Conservation (phyloP, 1,140 invertebrate species). For the Steinernema feltiae region DNA sequence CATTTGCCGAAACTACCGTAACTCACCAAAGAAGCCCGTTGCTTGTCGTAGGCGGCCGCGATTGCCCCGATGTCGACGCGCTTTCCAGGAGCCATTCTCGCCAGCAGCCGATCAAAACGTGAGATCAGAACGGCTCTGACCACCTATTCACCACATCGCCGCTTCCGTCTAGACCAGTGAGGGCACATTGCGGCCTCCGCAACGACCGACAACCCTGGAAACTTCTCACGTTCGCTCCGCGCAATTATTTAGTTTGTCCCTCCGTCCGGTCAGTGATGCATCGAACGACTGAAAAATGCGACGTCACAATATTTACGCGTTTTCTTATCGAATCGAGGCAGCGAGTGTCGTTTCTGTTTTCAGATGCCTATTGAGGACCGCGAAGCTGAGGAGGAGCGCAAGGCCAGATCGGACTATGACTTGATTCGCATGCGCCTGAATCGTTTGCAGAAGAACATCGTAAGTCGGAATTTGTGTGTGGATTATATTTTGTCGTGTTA, state of each 20-base stretch:
- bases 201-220: neutral
- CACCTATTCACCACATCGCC: too few species aligned
- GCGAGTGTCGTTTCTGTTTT: neutral
- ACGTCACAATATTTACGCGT: too few species aligned
- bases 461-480: constrained; percentile 19
- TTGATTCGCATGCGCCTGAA: constrained; percentile 38
- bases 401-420: constrained; percentile 37
- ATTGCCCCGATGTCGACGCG: neutral
- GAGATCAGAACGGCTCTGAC: neutral
- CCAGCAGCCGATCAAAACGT: neutral
- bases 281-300: too few species aligned
- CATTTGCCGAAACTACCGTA: neutral
- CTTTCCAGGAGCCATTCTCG: neutral
- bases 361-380: constrained; percentile 23
- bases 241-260: neutral
- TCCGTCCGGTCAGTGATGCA: too few species aligned
- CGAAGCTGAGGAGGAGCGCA: constrained; percentile 32
- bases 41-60: neutral
- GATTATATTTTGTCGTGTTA: constrained; percentile 12
- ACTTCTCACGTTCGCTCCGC: neutral
- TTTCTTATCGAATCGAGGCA: too few species aligned
- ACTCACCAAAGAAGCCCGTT: neutral
- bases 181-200: neutral
- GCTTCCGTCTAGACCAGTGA: too few species aligned
- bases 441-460: constrained; percentile 36